A percentile compares a stretch with the other conserved stretches of the same genome.
Conservation (phyloP, 1,140 invertebrate genomes). For the Bombus confusus region DNA sequence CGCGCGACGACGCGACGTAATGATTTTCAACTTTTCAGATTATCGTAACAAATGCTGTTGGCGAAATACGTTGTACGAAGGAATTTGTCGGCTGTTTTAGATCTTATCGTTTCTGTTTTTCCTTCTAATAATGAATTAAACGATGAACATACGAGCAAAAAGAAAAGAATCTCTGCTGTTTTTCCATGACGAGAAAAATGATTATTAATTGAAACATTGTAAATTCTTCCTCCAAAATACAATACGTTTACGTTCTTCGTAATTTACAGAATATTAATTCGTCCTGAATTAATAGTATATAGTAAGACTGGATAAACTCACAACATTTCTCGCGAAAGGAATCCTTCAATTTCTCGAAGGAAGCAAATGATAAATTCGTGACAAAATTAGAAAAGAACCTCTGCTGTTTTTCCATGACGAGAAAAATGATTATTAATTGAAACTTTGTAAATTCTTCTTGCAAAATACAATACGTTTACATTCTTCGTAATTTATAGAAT, state of each 20-base stretch:
- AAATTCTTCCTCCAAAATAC: not conserved
- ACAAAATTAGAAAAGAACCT: too few species aligned
- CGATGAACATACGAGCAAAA: too few species aligned
- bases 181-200: too few species aligned
- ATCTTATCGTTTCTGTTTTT: not conserved
- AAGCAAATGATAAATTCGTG: too few species aligned
- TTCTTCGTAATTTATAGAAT: not conserved
- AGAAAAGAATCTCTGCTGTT: too few species aligned
- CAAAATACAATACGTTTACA: not conserved
- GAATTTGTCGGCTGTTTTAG: not conserved
- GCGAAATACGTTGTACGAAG: too few species aligned
- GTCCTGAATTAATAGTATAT: not conserved
- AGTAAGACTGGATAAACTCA: not conserved
- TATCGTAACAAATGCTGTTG: not conserved
- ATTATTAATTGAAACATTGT: not conserved
- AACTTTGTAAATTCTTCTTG: not conserved
- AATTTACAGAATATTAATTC: not conserved
- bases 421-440: not conserved
- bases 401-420: too few species aligned
- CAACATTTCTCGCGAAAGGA: too few species aligned
- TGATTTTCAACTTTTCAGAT: not conserved
- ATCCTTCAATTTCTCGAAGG: not conserved
- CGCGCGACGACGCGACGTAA: too few species aligned
- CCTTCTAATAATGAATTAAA: not conserved
- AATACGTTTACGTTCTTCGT: not conserved